Evolutionary conservation across 2,113 vertebrate genomes (phyloP).

Genomic region (Arvicanthis niloticus): DNA sequence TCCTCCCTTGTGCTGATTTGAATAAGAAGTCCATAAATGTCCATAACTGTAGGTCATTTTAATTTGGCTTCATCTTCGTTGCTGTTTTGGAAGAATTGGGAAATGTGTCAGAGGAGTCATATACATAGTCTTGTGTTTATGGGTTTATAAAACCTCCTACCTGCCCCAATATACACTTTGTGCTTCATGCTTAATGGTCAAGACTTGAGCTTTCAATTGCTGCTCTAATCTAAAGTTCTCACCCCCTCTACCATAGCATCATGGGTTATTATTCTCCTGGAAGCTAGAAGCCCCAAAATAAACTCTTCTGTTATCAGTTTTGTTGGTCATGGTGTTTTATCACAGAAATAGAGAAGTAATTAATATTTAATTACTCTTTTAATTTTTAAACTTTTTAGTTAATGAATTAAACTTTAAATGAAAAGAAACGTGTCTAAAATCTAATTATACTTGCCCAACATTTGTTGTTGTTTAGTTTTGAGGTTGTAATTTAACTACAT

Average conservation of each 20-base stretch:
- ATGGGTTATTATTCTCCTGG: background rate
- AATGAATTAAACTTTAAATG: background rate
- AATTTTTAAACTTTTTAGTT: no score
- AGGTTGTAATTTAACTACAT: background rate
- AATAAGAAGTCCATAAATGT: background rate
- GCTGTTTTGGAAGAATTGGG: background rate
- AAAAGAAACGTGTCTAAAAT: background rate
- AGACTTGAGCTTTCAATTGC: background rate
- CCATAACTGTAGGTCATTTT: background rate
- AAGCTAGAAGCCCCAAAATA: background rate
- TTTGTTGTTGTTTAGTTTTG: background rate
- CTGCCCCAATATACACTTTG: no score
- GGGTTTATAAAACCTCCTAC: background rate
- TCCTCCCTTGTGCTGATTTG: background rate
- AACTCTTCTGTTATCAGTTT: background rate
- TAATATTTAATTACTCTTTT: background rate
- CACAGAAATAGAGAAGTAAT: background rate
- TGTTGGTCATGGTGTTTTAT: background rate
- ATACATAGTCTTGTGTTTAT: background rate
- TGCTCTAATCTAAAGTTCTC: fast-evolving
- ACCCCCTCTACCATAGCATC: background rate
- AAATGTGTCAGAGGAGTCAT: background rate
- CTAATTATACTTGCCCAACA: background rate
- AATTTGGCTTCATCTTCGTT: background rate
- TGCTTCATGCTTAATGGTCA: background rate